Base-by-base conservation (phyloP, 2,113 vertebrate species). In the Pteropus alecto region DNA sequence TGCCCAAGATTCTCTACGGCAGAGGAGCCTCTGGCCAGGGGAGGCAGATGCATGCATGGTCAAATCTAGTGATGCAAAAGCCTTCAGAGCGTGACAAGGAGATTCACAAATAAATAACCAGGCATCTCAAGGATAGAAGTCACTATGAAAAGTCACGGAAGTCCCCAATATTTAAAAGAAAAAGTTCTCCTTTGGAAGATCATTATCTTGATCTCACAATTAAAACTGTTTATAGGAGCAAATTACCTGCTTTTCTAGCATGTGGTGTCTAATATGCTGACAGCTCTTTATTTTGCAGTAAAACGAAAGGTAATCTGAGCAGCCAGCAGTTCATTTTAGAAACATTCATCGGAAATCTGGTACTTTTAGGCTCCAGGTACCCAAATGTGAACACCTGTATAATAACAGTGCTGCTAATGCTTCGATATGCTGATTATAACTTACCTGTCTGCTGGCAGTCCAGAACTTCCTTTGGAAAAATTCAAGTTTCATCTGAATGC, bases 401-500 rank as follows among this genome's bases (percentile, higher is more conserved):
- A 48, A 48, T 74, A 81, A 85, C 43, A 97, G 87, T 61, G 38
- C 1, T 2, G 0, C 2, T 68, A 18, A 61, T 30, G 12, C 93
- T 83, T 95, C 87, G 60, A 68, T 35, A 18, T n/a, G 71, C 26
- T 26, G 70, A 86, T 95, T 94, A n/a, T 89, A 95, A 87, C 81
- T 88, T 98, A 99, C 99, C 99, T 99, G 99, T 99, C 99, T 98
- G 98, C 99, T 99, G 94, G 99, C 99, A 35, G 99, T 99, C 99
- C 99, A 99, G 97, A 99, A 99, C 98, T 99, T 99, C 98, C 99
- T 98, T 98, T 99, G 99, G 98, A 99, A 99, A 98, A 99, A 99
- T 94, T 99, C 99, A 92, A 99, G 99, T 98, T 99, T 99, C 99
- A 99, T 99, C 98, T 99, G 99, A 97, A 99, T 99, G 92, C 99